Conservation (phyloP, 2,888 invertebrate genomes). For the Sclerodermus sp. region DNA sequence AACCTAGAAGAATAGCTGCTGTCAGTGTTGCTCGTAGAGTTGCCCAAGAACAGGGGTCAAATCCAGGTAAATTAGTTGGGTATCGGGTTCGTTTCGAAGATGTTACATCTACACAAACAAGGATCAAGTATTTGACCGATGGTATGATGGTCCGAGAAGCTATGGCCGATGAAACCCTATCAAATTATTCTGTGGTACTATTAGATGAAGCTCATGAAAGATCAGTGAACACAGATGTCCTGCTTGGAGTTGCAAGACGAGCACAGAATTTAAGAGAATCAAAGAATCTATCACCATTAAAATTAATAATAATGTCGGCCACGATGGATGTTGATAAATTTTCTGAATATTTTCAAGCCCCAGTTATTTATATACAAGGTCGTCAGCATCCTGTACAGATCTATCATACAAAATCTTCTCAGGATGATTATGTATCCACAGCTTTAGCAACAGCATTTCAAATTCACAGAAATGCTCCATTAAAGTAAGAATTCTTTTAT, state of each 20-base stretch:
- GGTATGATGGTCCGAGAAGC: conserved; percentile 93
- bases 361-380: conserved; percentile 88
- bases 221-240: conserved; percentile 89
- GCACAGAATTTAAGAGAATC: conserved; percentile 76
- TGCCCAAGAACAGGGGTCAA: conserved; percentile 80
- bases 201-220: conserved; percentile 96
- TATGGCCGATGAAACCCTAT: conserved; percentile 73
- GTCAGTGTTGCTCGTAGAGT: conserved; percentile 90
- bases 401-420: conserved; percentile 70
- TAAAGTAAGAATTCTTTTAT: conserved; percentile 80
- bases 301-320: conserved; percentile 89
- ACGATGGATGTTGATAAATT: conserved; percentile 97
- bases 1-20: conserved; percentile 93
- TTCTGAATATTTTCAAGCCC: conserved; percentile 82
- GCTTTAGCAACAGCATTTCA: conserved; percentile 86
- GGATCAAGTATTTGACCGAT: conserved; percentile 91
- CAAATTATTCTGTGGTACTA: conserved; percentile 75
- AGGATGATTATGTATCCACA: conserved; percentile 83
- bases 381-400: conserved; percentile 80
- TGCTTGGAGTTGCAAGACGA: conserved; percentile 89
- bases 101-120: conserved; percentile 75
- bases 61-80: conserved; percentile 73
- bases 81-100: conserved; percentile 92
- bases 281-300: conserved; percentile 65
- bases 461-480: conserved; percentile 79